Evolutionary conservation across 2,113 vertebrate species (phyloP).

Genomic region (Onychorhynchus coronatus): DNA sequence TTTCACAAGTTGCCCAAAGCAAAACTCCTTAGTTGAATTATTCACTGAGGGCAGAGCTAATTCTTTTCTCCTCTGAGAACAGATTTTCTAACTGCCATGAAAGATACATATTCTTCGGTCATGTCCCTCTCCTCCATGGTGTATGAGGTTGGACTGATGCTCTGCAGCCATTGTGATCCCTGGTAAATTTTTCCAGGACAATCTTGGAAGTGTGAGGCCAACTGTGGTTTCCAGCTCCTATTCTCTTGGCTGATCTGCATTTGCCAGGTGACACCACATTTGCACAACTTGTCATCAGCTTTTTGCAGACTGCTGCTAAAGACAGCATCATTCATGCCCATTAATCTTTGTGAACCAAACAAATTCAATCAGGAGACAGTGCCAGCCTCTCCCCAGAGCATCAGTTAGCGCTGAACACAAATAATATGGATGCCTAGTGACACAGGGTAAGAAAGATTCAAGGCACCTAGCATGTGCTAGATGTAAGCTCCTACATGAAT

Average conservation of each 20-base stretch:
- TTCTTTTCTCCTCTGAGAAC: background rate
- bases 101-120: background rate
- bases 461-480: background rate
- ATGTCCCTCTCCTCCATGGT: background rate
- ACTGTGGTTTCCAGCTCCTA: background rate
- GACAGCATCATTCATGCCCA: background rate
- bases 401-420: background rate
- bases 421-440: background rate
- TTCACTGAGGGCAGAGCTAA: slow-evolving; percentile 26
- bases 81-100: background rate
- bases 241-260: background rate
- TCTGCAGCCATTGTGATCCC: background rate
- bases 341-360: background rate
- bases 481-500: background rate
- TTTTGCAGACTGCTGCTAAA: background rate
- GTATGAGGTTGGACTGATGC: background rate
- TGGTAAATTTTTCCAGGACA: background rate
- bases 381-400: background rate
- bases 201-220: background rate
- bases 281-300: background rate
- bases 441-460: background rate
- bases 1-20: slow-evolving; percentile 38
- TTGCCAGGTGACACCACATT: background rate
- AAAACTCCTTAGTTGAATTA: slow-evolving; percentile 57
- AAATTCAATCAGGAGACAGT: background rate